phyloP scores from a whole-genome alignment of 2,113 vertebrate species.

The Asarcornis scutulata region DNA sequence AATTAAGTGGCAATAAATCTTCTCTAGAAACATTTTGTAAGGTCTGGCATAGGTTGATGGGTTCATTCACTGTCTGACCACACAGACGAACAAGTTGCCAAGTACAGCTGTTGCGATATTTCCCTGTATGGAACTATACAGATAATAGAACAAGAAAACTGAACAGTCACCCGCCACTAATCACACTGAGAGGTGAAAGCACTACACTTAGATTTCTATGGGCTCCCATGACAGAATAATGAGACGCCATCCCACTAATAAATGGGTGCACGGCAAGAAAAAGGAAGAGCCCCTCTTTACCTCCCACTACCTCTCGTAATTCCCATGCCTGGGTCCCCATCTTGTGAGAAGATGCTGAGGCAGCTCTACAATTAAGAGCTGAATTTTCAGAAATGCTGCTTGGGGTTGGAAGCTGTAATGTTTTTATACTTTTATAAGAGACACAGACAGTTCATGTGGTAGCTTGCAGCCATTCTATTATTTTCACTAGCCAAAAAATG shows the following conservation, averaged over 20 bases:
- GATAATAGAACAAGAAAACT: background rate
- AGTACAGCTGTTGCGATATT: accelerated
- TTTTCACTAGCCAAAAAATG: conserved; percentile 15
- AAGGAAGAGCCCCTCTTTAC: background rate
- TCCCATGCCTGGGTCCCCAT: background rate
- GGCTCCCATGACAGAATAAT: background rate
- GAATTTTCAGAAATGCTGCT: conserved; percentile 1
- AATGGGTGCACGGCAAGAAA: background rate
- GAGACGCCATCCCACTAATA: background rate
- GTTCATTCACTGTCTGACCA: background rate
- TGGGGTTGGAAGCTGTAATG: background rate
- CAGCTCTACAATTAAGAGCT: background rate
- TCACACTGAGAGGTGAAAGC: background rate
- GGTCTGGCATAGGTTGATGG: background rate
- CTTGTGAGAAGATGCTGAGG: background rate
- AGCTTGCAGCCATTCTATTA: background rate
- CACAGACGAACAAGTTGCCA: background rate
- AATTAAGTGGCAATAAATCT: background rate
- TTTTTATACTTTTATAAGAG: background rate
- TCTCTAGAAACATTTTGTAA: background rate
- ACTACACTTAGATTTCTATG: background rate
- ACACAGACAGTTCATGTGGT: background rate
- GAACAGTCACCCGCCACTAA: background rate
- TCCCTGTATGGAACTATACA: background rate
- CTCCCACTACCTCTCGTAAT: background rate